These are phyloP conservation scores for Conger conger DNA, from an alignment of 2,113 vertebrate species.

Conservation along the genomic window DNA sequence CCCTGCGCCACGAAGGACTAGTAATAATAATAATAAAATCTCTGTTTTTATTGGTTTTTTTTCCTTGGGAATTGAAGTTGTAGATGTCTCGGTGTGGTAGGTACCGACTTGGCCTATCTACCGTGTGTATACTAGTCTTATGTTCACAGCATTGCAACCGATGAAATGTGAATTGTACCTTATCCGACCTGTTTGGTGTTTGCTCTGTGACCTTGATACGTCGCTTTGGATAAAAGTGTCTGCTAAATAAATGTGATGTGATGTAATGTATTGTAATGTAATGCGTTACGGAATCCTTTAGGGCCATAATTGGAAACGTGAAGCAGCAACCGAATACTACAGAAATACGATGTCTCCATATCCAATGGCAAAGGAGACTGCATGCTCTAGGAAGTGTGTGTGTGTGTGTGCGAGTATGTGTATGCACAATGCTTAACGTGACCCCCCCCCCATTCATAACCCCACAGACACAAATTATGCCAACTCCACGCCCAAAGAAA, in stretches of 20 bases:
- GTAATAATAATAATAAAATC: not conserved
- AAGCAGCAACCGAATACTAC: slow-evolving; percentile 7
- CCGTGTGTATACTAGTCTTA: too few relatives aligned
- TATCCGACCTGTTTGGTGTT: too few relatives aligned
- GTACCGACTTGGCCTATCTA: too few relatives aligned
- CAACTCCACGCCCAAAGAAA: not conserved
- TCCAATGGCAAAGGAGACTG: not conserved
- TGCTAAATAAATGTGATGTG: too few relatives aligned
- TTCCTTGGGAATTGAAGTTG: not conserved
- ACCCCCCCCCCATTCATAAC: not conserved
- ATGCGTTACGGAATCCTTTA: not conserved
- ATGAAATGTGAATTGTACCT: too few relatives aligned
- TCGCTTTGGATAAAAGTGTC: too few relatives aligned
- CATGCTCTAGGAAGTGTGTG: not conserved
- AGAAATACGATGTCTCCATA: slow-evolving; percentile 27
- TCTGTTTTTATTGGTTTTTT: not conserved
- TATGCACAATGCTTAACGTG: not conserved
- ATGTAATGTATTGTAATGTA: too few relatives aligned
- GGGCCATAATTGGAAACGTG: not conserved
- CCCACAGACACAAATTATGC: slow-evolving; percentile 16
- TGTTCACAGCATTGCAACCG: too few relatives aligned
- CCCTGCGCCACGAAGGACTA: not conserved
- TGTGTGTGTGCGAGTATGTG: too few relatives aligned
- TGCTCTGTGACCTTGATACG: too few relatives aligned
- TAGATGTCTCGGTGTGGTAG: too few relatives aligned